phyloP scores from a whole-genome alignment of 2,113 vertebrate species.

The Gadus macrocephalus region DNA sequence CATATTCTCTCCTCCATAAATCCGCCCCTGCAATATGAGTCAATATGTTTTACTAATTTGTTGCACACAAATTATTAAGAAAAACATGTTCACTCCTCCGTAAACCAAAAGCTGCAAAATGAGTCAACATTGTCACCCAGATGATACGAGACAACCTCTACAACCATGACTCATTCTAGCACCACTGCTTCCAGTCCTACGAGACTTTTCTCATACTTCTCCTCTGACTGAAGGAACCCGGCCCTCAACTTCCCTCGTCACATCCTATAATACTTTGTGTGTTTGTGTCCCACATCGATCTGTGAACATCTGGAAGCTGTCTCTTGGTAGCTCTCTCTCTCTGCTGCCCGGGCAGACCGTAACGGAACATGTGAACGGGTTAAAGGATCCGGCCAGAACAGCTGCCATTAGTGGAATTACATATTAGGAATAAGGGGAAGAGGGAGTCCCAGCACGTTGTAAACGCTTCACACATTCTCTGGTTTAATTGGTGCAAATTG shows the following conservation, averaged over 20 bases:
- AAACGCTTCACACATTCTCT: constrained; percentile 58
- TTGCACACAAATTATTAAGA: too few species aligned
- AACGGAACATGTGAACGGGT: constrained; percentile 65
- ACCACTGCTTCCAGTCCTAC: too few species aligned
- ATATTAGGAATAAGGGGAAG: constrained; percentile 51
- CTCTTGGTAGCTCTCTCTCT: constrained; percentile 38
- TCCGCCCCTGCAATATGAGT: too few species aligned
- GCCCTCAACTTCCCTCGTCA: constrained; percentile 40
- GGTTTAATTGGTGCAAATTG: constrained; percentile 42
- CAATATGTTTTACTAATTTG: too few species aligned
- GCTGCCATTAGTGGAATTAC: constrained; percentile 60
- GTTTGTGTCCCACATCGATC: not conserved
- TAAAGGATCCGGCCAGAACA: constrained; percentile 48
- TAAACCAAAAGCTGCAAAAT: too few species aligned
- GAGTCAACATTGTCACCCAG: too few species aligned
- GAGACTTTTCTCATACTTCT: constrained; percentile 37
- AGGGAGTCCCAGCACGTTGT: constrained; percentile 23
- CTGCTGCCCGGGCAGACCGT: constrained; percentile 27
- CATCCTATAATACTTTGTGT: not conserved
- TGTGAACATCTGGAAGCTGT: constrained; percentile 64
- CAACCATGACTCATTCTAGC: too few species aligned
- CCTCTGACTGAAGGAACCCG: constrained; percentile 45
- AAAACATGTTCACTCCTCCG: too few species aligned
- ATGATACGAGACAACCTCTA: too few species aligned
- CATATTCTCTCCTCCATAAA: too few species aligned